Evolutionary conservation across 2,113 vertebrate genomes (phyloP).

Genomic region (Podilymbus podiceps): DNA sequence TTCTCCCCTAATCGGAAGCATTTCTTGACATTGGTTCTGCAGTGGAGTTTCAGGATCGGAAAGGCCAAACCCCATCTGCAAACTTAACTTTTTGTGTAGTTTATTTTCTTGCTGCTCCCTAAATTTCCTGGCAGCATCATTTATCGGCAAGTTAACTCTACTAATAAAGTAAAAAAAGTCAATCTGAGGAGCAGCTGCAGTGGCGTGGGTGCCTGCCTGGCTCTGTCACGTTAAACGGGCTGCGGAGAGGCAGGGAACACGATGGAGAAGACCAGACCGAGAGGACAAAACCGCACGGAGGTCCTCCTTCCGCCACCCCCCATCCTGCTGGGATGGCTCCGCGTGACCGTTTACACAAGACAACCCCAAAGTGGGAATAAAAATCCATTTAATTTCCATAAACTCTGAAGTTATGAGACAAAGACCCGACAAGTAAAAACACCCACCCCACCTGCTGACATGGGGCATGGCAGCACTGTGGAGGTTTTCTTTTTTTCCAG

Average conservation of each 20-base stretch:
- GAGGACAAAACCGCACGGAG: accelerated
- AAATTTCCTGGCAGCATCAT: neutral
- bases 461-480: accelerated
- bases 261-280: neutral
- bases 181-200: neutral
- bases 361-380: neutral
- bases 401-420: neutral
- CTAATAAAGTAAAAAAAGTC: neutral
- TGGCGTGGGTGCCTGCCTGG: accelerated
- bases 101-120: neutral
- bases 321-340: neutral
- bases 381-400: constrained; percentile 50
- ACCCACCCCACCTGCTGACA: neutral
- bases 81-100: neutral
- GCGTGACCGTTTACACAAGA: accelerated
- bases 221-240: accelerated
- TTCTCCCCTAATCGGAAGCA: neutral
- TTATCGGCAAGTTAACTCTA: neutral
- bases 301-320: neutral
- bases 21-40: neutral
- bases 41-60: neutral
- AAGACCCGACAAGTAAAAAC: neutral
- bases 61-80: neutral
- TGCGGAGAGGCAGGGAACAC: accelerated
- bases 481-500: neutral